Evolutionary conservation across 2,797 vertebrate species (phyloP).

Genomic region (Simalia tracyae): DNA sequence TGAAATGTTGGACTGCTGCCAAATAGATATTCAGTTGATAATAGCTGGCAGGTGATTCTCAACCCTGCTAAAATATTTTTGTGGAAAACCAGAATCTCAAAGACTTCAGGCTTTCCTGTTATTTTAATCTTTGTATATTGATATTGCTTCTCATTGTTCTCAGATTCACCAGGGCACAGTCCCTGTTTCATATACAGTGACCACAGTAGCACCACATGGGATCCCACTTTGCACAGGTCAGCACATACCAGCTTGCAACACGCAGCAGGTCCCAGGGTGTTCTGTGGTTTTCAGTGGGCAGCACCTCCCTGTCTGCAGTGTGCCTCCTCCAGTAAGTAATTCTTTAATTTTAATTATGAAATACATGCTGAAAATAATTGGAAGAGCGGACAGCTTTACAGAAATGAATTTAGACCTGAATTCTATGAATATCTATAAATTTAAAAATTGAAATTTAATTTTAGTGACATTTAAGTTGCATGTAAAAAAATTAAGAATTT

Average conservation of each 20-base stretch:
- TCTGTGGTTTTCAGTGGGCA: constrained; percentile 97
- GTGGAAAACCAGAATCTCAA: neutral
- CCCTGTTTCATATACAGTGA: constrained; percentile 93
- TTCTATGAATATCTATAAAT: neutral
- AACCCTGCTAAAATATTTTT: neutral
- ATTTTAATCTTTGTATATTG: neutral
- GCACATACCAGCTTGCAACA: constrained; percentile 89
- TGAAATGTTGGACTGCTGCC: neutral
- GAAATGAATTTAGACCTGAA: neutral
- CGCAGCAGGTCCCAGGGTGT: constrained; percentile 92
- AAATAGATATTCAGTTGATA: neutral
- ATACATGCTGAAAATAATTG: neutral
- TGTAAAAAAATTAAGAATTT: neutral
- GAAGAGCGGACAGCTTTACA: neutral
- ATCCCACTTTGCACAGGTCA: constrained; percentile 92
- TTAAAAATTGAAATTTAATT: neutral
- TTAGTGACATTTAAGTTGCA: neutral
- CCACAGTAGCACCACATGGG: constrained; percentile 89
- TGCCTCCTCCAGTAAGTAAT: constrained; percentile 83
- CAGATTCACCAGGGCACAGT: constrained; percentile 92
- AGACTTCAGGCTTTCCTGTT: neutral
- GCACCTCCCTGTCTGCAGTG: constrained; percentile 91
- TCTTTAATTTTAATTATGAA: neutral
- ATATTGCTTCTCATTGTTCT: constrained; percentile 18
- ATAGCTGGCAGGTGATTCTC: neutral